phyloP scores from a whole-genome alignment of 2,888 invertebrate genomes.

The Epistrophella euchroma region DNA sequence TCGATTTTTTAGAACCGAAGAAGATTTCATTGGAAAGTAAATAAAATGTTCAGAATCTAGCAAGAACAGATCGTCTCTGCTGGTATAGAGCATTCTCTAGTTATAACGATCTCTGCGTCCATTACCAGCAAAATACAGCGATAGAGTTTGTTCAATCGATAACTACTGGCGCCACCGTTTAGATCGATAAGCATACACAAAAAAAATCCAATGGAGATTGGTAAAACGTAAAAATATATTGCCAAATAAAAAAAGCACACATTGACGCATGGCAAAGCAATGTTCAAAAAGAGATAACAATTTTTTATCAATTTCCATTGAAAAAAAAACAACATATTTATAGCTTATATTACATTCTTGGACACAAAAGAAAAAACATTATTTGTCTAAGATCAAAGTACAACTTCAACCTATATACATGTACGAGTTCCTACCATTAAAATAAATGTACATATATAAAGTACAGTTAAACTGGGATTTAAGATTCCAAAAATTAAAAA shows the following conservation, averaged over 20 bases:
- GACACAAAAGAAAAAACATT: neutral
- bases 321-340: constrained; percentile 2
- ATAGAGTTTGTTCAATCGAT: neutral
- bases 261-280: neutral
- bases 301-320: constrained; percentile 11
- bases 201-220: neutral
- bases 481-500: too few relatives aligned
- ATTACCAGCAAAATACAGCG: neutral
- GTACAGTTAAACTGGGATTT: too few relatives aligned
- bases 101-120: too few relatives aligned
- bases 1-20: too few relatives aligned
- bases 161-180: constrained; percentile 7
- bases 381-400: constrained; percentile 5
- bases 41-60: too few relatives aligned
- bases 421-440: too few relatives aligned
- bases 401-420: too few relatives aligned
- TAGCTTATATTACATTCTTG: neutral
- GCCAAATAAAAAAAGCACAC: neutral
- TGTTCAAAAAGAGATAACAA: constrained; percentile 9
- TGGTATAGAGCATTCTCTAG: too few relatives aligned
- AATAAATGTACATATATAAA: too few relatives aligned
- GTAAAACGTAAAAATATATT: neutral
- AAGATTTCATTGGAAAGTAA: too few relatives aligned
- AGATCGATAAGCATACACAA: neutral
- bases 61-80: too few relatives aligned